Evolutionary conservation across 2,888 invertebrate genomes (phyloP).

Genomic region (Zhengitettix transpicula): DNA sequence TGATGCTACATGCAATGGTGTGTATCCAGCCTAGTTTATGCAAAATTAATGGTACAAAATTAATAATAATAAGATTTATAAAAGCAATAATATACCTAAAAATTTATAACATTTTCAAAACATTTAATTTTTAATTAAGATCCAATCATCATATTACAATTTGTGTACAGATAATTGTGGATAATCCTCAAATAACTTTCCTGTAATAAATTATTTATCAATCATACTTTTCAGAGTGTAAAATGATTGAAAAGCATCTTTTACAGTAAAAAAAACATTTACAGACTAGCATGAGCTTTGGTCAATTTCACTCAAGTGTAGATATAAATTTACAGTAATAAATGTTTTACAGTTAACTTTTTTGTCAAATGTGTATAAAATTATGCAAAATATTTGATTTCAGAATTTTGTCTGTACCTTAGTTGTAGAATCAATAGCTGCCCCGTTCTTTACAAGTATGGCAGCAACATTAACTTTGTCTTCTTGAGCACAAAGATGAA

Average conservation of each 20-base stretch:
- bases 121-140: background rate
- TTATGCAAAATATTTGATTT: too few relatives aligned
- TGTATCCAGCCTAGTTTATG: conserved; percentile 56
- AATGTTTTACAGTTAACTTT: too few relatives aligned
- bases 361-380: too few relatives aligned
- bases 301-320: too few relatives aligned
- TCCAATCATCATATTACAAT: background rate
- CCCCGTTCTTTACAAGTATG: conserved; percentile 60
- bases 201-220: too few relatives aligned
- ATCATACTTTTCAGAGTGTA: too few relatives aligned
- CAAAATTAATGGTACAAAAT: background rate
- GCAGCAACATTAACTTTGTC: conserved; percentile 77
- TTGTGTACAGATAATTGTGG: too few relatives aligned
- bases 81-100: background rate
- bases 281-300: too few relatives aligned
- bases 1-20: conserved; percentile 90
- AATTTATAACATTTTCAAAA: background rate
- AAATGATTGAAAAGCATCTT: too few relatives aligned
- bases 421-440: conserved; percentile 52
- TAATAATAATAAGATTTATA: background rate
- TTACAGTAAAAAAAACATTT: too few relatives aligned
- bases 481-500: conserved; percentile 91
- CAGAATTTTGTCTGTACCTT: conserved; percentile 26
- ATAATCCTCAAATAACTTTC: too few relatives aligned
- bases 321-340: too few relatives aligned